A percentile compares a stretch with the other conserved stretches of the same genome.
These are phyloP conservation scores for Condylostylus longicornis DNA, from an alignment of 1,140 invertebrate genomes.

Conservation along the genomic window DNA sequence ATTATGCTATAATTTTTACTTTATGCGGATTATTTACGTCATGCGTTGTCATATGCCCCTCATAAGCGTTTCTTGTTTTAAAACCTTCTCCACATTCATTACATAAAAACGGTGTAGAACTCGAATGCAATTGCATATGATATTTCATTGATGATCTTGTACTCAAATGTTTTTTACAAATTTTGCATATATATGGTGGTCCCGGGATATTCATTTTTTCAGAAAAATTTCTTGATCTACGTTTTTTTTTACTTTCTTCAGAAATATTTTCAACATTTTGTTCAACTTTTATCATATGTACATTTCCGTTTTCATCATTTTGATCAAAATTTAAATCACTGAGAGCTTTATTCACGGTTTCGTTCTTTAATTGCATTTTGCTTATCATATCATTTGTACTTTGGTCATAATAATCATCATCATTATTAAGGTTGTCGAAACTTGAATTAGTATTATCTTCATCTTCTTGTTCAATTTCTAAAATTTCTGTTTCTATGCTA, in stretches of 20 bases:
- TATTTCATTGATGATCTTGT: constrained; percentile 23
- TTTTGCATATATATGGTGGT: constrained; percentile 17
- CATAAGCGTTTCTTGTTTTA: constrained; percentile 21
- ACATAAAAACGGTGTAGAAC: constrained; percentile 17
- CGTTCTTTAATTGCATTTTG: not conserved
- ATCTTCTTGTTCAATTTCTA: constrained; percentile 16
- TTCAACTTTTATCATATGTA: constrained; percentile 4
- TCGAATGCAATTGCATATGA: constrained; percentile 28
- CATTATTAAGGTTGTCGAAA: not conserved
- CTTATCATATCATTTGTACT: not conserved
- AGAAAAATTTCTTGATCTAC: constrained; percentile 7
- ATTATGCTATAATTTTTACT: no score
- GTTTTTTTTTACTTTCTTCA: constrained; percentile 1
- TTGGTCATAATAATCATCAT: not conserved
- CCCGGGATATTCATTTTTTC: constrained; percentile 13
- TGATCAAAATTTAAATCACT: constrained; percentile 2
- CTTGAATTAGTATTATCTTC: not conserved
- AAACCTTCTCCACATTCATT: constrained; percentile 16
- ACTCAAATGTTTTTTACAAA: constrained; percentile 19
- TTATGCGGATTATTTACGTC: constrained; percentile 7
- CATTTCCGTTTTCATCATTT: constrained; percentile 4
- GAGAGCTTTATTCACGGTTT: not conserved
- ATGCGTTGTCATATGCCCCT: constrained; percentile 25
- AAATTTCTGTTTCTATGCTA: constrained; percentile 11
- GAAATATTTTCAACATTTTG: constrained; percentile 13